A percentile compares a stretch with the other conserved stretches of the same genome.
Evolutionary conservation across 2,888 invertebrate species (phyloP).

Genomic region (Sarcophaga rosellei): DNA sequence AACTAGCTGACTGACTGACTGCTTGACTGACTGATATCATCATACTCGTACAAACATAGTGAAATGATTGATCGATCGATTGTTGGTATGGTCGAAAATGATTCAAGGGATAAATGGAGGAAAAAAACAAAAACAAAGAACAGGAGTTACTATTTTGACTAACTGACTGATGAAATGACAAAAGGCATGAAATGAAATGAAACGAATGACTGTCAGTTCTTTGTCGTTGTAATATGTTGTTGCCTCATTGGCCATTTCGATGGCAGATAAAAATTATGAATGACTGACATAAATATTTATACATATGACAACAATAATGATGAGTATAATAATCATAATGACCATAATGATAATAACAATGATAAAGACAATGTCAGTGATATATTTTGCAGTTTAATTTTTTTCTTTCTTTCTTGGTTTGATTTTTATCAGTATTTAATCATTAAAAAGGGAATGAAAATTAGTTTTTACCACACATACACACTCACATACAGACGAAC

Average conservation of each 20-base stretch:
- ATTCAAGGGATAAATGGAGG: conserved; percentile 45
- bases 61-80: conserved; percentile 67
- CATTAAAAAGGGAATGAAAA: conserved; percentile 20
- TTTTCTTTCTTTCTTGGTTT: neutral
- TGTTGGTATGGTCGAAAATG: conserved; percentile 10
- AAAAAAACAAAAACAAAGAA: neutral
- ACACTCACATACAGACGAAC: neutral
- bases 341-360: conserved; percentile 23
- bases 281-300: conserved; percentile 61
- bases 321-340: conserved; percentile 2
- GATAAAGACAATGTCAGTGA: conserved; percentile 31
- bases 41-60: conserved; percentile 39
- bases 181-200: neutral
- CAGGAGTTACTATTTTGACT: neutral
- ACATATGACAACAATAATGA: conserved; percentile 42
- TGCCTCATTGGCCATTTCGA: neutral
- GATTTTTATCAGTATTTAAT: conserved; percentile 41
- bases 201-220: neutral
- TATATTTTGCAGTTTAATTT: conserved; percentile 13
- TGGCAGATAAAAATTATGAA: conserved; percentile 1
- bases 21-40: conserved; percentile 27
- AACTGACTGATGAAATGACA: neutral
- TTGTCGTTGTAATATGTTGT: neutral
- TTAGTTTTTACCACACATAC: conserved; percentile 11
- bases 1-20: neutral